Conservation (phyloP, 2,888 invertebrate genomes). For the Agriopis marginaria region DNA sequence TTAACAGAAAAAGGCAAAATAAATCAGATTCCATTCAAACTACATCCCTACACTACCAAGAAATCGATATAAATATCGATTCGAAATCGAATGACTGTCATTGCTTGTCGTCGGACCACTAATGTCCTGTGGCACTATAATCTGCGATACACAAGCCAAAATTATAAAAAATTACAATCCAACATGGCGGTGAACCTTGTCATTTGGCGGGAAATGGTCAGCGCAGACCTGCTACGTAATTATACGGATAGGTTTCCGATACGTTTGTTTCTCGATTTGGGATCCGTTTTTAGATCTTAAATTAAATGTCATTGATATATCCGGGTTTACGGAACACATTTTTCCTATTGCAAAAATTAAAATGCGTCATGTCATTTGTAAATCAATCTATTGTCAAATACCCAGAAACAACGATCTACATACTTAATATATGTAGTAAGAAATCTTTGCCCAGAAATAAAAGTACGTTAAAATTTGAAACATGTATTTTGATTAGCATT, state of each 20-base stretch:
- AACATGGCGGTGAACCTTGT: conserved; percentile 76
- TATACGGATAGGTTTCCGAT: conserved; percentile 70
- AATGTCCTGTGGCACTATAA: conserved; percentile 75
- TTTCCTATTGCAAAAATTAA: not conserved
- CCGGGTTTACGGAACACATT: conserved; percentile 6
- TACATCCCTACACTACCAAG: conserved; percentile 49
- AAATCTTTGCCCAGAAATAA: too few relatives aligned
- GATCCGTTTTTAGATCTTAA: conserved; percentile 24
- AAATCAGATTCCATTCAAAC: conserved; percentile 22
- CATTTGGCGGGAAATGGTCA: conserved; percentile 75
- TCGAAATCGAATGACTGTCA: conserved; percentile 64
- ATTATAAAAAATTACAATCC: conserved; percentile 59
- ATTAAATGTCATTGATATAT: conserved; percentile 35
- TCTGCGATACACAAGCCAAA: conserved; percentile 74
- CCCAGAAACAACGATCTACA: too few relatives aligned
- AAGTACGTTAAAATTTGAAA: too few relatives aligned
- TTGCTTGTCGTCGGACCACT: conserved; percentile 70
- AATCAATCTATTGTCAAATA: too few relatives aligned
- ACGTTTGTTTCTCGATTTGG: conserved; percentile 56
- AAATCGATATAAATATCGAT: conserved; percentile 63
- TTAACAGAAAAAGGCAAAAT: not conserved
- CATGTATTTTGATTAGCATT: too few relatives aligned
- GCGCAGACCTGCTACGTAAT: conserved; percentile 63
- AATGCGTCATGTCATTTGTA: too few relatives aligned
- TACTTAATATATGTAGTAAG: too few relatives aligned